Evolutionary conservation across 2,888 invertebrate species (phyloP), one percentile per base, ranked within the genome.

Genomic region (Scaptomyza reducta): DNA sequence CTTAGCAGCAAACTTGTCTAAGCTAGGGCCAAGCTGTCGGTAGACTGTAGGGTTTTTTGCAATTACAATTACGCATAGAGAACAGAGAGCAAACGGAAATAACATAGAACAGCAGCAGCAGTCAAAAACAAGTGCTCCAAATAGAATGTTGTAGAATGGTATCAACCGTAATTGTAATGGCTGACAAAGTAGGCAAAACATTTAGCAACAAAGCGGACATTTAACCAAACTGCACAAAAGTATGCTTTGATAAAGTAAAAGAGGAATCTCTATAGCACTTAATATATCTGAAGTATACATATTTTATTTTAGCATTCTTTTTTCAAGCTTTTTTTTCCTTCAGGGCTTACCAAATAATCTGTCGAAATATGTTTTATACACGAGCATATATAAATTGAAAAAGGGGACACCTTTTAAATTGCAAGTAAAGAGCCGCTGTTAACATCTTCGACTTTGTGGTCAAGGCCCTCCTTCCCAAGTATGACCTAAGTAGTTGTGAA

Each of bases 1-100:
- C 89, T 89, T 89, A 89, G 81, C 86, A 86, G 87, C 73, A 80
- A 82, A 84, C 87, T 82, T 80, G 87, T 70, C 84, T 86, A 80
- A 80, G 78, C 75, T 58, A 11, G 29, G 74, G 42, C 70, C 70
- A 62, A 62, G 60, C 53, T 33, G 29, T 22, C 13, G 29, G 53
- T 38, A 42, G 51, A 57, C 56, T 75, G 76, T 42, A 38, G 70
- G 67, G 61, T 47, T 70, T 74, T 40, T 69, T 67, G 84, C 77
- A 86, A 82, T 82, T 82, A 86, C 87, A 82, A 86, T 80, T 83
- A 80, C 84, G 87, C 72, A 79, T 42, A 60, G 60, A 61, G 62
- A 61, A 47, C 40, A 40, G 57, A 65, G 56, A 47, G 54, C 51
- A 49, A 45, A 61, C 73, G 71, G 73, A 71, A 73, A 61, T 67